Evolutionary conservation across 2,797 vertebrate species (phyloP), one percentile per base, ranked within the genome.

Genomic region (Lepilemur ruficaudatus): DNA sequence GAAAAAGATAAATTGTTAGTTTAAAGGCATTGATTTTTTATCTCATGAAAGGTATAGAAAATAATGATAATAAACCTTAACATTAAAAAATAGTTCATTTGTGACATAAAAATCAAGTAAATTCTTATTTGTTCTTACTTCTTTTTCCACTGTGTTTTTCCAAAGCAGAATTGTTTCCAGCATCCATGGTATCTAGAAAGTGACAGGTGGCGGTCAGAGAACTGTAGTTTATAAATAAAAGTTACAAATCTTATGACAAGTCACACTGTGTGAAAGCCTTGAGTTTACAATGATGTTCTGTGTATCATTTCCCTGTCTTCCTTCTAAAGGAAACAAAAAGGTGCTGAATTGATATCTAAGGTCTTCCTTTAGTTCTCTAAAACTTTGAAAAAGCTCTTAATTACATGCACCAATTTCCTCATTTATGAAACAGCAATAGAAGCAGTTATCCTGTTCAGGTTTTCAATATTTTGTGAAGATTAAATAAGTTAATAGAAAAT

Each of bases 71-170:
- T 69, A 93, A 87, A 17, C 1, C 43, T 88, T 10, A 48, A 13
- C 46, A 48, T 73, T 46, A 91, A 96, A 82, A 70, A 0, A 48
- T 5, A 81, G 18, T 78, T 89, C 12, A 88, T 61, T 57, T 88
- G 73, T 83, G 59, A 83, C 3, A 65, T 43, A 78, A 79, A 97
- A 91, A 82, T 89, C 2, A 89, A 96, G 35, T 10, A 93, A 81
- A 86, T 97, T 35, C 38, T 83, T 89, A 78, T 55, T 93, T 59
- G 23, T 25, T 59, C 86, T 97, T 94, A 97, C 96, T 95, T 96
- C 22, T 89, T 83, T 70, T 75, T 70, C 15, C 7, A 38, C 43
- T 15, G 32, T 59, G 63, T 80, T 83, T 82, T 72, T 43, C 41
- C 25, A 25, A 46, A 75, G 78, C 50, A 73, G 90, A 86, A 22